phyloP scores from a whole-genome alignment of 2,113 vertebrate genomes.

The Bothrops jararaca region DNA sequence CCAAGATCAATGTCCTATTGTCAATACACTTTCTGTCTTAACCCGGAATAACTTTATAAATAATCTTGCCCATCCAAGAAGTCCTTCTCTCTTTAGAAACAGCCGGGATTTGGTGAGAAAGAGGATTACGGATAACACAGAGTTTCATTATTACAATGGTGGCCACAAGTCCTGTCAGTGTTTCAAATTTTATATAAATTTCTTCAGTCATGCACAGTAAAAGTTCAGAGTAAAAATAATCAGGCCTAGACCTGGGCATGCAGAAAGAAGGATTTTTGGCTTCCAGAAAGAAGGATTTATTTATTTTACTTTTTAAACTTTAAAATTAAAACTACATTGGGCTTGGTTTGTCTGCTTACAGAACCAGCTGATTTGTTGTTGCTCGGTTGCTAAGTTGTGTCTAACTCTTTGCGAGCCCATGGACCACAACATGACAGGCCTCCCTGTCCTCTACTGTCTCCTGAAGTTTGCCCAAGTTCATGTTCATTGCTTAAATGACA shows the following conservation, averaged over 20 bases:
- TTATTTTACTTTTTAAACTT: slow-evolving; percentile 11
- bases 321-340: slow-evolving; percentile 31
- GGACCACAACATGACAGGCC: neutral
- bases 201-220: slow-evolving; percentile 30
- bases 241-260: slow-evolving; percentile 40
- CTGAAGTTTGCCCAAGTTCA: neutral
- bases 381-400: neutral
- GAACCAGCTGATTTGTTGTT: neutral
- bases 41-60: slow-evolving; percentile 66
- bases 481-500: neutral
- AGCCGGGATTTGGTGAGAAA: slow-evolving; percentile 61
- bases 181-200: slow-evolving; percentile 55
- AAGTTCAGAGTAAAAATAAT: slow-evolving; percentile 50
- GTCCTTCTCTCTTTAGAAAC: slow-evolving; percentile 61
- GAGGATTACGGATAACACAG: slow-evolving; percentile 66
- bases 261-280: slow-evolving; percentile 29
- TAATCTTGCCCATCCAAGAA: slow-evolving; percentile 68
- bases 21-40: slow-evolving; percentile 47
- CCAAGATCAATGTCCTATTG: slow-evolving; percentile 42
- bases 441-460: neutral
- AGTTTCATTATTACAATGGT: slow-evolving; percentile 56
- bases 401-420: neutral
- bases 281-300: slow-evolving; percentile 18
- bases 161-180: slow-evolving; percentile 55
- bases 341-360: slow-evolving; percentile 27